Evolutionary conservation across 2,888 invertebrate species (phyloP), one percentile per base, ranked within the genome.

Genomic region (Suillia variegata): DNA sequence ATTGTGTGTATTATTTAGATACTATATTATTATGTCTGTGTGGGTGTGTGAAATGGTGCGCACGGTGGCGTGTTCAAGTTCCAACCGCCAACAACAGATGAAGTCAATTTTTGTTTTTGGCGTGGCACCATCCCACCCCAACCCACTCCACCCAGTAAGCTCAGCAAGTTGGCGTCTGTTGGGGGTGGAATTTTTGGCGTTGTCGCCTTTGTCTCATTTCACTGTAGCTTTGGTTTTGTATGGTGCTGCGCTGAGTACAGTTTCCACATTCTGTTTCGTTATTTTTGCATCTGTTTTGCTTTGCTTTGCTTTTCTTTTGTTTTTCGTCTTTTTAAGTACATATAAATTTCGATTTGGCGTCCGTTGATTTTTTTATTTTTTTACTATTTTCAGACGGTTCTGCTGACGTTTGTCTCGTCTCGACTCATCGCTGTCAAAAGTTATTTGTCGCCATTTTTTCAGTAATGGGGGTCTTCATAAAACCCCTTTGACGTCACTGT

Each of bases 151-250:
- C n/a, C n/a, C n/a, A n/a, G n/a, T n/a, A n/a, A n/a, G n/a, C n/a
- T n/a, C n/a, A n/a, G n/a, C n/a, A n/a, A n/a, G n/a, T n/a, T n/a
- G n/a, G n/a, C n/a, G n/a, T n/a, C n/a, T n/a, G 62, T 56, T 64
- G 22, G 53, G 62, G 68, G 75, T 75, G 68, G 71, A 72, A 69
- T 67, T 65, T 63, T 62, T 66, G 58, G 21, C 26, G 66, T 70
- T 69, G 63, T 69, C 73, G 62, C 65, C 65, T 64, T 67, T 58
- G 50, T 58, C 49, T 54, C 59, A 64, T 63, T 65, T 31, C 31
- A 31, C n/a, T n/a, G n/a, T n/a, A 31, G 31, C 31, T 22, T 22
- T 34, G 17, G 13, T n/a, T 45, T 55, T 31, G n/a, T n/a, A n/a
- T n/a, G n/a, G n/a, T n/a, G n/a, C 22, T 50, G 17, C 31, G 13